Evolutionary conservation across 2,797 vertebrate species (phyloP).

Genomic region (Thalassophryne amazonica): DNA sequence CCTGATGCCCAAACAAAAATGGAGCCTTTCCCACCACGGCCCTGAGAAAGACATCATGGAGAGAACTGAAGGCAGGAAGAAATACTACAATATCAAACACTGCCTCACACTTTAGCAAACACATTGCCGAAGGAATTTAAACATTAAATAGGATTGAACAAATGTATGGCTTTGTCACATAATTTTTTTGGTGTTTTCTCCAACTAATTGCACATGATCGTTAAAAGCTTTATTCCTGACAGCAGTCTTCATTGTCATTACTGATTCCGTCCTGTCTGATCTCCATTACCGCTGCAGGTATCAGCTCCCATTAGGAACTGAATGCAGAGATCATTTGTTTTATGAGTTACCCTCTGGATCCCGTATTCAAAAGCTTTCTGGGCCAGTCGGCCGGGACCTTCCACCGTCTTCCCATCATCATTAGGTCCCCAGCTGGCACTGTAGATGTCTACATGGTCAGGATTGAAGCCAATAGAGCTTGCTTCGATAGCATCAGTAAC

Average conservation of each 20-base stretch:
- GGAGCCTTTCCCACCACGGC: conserved; percentile 94
- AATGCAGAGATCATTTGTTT: neutral
- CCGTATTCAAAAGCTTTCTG: conserved; percentile 98
- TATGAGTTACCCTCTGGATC: conserved; percentile 85
- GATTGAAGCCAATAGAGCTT: conserved; percentile 96
- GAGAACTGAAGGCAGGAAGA: neutral
- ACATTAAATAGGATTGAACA: neutral
- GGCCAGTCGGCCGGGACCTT: conserved; percentile 92
- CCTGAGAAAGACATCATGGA: conserved; percentile 66
- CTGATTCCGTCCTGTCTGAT: conserved; percentile 28
- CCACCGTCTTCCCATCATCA: conserved; percentile 96
- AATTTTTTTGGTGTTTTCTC: too few relatives aligned
- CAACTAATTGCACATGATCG: conserved; percentile 2
- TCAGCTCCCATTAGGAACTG: conserved; percentile 2
- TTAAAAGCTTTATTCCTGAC: conserved; percentile 2
- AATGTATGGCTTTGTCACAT: neutral
- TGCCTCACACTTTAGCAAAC: neutral
- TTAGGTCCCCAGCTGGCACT: conserved; percentile 98
- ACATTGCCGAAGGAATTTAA: neutral
- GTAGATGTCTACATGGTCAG: conserved; percentile 96
- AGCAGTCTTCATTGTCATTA: neutral
- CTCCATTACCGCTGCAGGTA: conserved; percentile 4
- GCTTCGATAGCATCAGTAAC: conserved; percentile 98
- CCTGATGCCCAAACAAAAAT: conserved; percentile 98
- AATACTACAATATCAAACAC: neutral